Evolutionary conservation across 1,140 invertebrate species (phyloP), one percentile per base, ranked within the genome.

Genomic region (Plutomurus gul): DNA sequence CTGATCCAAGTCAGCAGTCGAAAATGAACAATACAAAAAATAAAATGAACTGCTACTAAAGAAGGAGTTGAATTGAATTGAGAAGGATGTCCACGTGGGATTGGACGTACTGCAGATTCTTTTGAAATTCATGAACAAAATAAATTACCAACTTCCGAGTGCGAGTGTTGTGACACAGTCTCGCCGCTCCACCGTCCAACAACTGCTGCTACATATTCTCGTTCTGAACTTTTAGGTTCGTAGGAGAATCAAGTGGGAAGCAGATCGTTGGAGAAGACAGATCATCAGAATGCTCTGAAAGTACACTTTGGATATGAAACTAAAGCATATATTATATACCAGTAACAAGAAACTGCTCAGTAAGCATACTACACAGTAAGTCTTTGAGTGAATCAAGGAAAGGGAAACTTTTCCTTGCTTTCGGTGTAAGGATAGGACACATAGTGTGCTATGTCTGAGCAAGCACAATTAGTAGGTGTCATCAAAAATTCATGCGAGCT

Each of bases 141-240:
- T 65, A 65, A 65, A 65, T 30, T 65, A 65, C 56, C 30, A 65
- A 65, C 36, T 65, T 33, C 56, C 56, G 56, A n/a, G n/a, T n/a
- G n/a, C n/a, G 56, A 65, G 56, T 30, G 36, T 65, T 25, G 56
- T 65, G 56, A 65, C 56, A 65, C 16, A n/a, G n/a, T n/a, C n/a
- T n/a, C n/a, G n/a, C n/a, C n/a, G n/a, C n/a, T n/a, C n/a, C n/a
- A n/a, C n/a, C n/a, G n/a, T n/a, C n/a, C n/a, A n/a, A n/a, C n/a
- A n/a, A n/a, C n/a, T n/a, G n/a, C n/a, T n/a, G n/a, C n/a, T n/a
- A n/a, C n/a, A n/a, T n/a, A 65, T 30, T 65, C 56, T 30, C 13
- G 30, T 65, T 10, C 16, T 22, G 47, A 51, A 51, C 25, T 22
- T 22, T 22, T 51, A 51, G 47, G 18, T 51, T 22, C 16, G 43